Percentiles rank a stretch among this genome's conserved stretches.
phyloP scores from a whole-genome alignment of 1,140 invertebrate species.

The Centruroides vittatus region DNA sequence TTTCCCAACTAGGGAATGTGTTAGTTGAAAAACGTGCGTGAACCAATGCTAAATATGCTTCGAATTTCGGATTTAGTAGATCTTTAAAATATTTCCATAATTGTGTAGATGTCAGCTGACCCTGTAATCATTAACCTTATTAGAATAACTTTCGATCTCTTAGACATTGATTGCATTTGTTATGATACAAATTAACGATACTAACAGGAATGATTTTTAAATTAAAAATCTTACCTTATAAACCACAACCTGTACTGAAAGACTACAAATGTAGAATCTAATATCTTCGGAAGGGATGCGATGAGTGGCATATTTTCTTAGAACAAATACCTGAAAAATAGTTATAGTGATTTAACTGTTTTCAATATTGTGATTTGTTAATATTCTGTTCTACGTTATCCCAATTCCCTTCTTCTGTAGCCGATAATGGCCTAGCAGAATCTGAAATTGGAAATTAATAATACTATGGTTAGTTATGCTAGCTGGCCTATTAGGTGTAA shows the following conservation, averaged over 20 bases:
- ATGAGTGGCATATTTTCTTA: conserved; percentile 86
- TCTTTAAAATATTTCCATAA: conserved; percentile 74
- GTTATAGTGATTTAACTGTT: neutral
- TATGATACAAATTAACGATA: too few relatives aligned
- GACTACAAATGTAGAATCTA: conserved; percentile 91
- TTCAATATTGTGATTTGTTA: neutral
- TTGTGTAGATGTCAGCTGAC: conserved; percentile 89
- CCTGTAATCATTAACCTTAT: conserved; percentile 31
- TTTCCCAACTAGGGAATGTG: conserved; percentile 97
- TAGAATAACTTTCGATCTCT: too few relatives aligned
- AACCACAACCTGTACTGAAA: conserved; percentile 77
- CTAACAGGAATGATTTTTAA: neutral
- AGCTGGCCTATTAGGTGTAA: too few relatives aligned
- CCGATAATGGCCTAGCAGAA: too few relatives aligned
- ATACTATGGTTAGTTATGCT: too few relatives aligned
- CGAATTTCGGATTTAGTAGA: conserved; percentile 59
- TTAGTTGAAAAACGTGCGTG: conserved; percentile 97
- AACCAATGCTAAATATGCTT: conserved; percentile 87
- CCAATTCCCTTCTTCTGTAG: too few relatives aligned
- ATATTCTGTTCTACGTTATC: neutral
- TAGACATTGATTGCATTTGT: too few relatives aligned
- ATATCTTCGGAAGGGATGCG: conserved; percentile 58
- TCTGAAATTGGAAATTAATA: too few relatives aligned
- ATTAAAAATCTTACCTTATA: conserved; percentile 53
- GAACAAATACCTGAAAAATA: conserved; percentile 60